A percentile compares a stretch with the other conserved stretches of the same genome.
Conservation (phyloP, 2,113 vertebrate species). For the Crotophaga sulcirostris region DNA sequence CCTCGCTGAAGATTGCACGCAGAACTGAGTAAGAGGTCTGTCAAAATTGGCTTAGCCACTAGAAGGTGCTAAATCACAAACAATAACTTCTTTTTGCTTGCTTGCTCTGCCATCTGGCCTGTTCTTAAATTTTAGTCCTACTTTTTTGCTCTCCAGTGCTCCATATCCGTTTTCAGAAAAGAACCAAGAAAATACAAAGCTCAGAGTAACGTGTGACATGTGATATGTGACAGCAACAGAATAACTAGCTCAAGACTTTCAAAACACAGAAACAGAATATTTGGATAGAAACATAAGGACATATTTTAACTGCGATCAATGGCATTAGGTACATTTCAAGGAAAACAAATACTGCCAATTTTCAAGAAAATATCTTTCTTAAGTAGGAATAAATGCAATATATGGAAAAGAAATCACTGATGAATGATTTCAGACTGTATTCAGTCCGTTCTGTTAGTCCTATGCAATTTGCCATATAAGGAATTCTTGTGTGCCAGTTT, state of each 20-base stretch:
- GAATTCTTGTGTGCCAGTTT: not conserved
- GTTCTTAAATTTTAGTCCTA: no score
- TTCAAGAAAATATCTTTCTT: not conserved
- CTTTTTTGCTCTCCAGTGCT: not conserved
- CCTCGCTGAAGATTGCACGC: not conserved
- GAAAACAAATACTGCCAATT: not conserved
- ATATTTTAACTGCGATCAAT: not conserved
- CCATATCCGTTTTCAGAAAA: not conserved
- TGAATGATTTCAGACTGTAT: not conserved
- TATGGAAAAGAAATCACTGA: not conserved
- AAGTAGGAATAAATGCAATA: not conserved
- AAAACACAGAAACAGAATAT: not conserved
- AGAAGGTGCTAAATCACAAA: constrained; percentile 51
- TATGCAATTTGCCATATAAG: not conserved
- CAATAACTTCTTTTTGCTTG: not conserved
- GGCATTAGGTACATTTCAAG: not conserved
- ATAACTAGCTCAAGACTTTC: not conserved
- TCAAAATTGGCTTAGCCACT: constrained; percentile 29
- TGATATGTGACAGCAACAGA: not conserved
- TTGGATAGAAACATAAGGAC: not conserved
- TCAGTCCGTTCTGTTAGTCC: not conserved
- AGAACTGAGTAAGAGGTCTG: not conserved
- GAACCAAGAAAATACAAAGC: not conserved
- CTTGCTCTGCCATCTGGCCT: not conserved
- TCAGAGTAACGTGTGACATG: not conserved